Conservation (phyloP, 2,888 invertebrate species). For the Eurois occulta region DNA sequence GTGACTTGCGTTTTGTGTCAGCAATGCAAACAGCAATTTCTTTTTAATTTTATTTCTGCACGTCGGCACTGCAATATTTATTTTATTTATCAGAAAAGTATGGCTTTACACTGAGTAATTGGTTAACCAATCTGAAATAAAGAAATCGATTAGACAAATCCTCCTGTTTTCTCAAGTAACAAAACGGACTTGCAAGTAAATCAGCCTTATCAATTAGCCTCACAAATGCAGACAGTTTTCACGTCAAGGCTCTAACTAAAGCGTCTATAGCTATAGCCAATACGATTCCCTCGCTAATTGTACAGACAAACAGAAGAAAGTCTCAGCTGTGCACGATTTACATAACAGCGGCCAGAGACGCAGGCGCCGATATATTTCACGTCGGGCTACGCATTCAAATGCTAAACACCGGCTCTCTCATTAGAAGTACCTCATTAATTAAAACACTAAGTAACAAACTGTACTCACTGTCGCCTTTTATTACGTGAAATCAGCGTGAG, state of each 20-base stretch:
- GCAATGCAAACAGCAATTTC: slow-evolving; percentile 23
- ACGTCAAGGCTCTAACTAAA: slow-evolving; percentile 38
- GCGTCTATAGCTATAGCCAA: slow-evolving; percentile 37
- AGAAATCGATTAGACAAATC: slow-evolving; percentile 3
- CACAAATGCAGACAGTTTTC: slow-evolving; percentile 54
- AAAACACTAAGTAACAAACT: slow-evolving; percentile 22
- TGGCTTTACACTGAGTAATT: background rate
- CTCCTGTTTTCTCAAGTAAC: background rate
- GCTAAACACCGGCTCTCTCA: slow-evolving; percentile 51
- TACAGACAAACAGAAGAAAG: slow-evolving; percentile 76
- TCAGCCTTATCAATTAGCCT: slow-evolving; percentile 5
- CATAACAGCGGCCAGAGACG: slow-evolving; percentile 69
- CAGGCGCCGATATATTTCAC: slow-evolving; percentile 58
- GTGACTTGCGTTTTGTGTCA: slow-evolving; percentile 18
- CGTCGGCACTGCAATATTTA: slow-evolving; percentile 23
- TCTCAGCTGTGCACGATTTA: slow-evolving; percentile 73
- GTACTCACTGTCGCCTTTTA: background rate
- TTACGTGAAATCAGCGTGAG: background rate
- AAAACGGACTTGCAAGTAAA: background rate
- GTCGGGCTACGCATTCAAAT: slow-evolving; percentile 54
- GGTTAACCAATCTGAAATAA: background rate
- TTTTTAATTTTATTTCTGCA: slow-evolving; percentile 15
- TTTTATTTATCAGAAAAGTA: background rate
- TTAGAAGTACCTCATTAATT: slow-evolving; percentile 20
- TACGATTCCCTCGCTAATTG: slow-evolving; percentile 72